Conservation (phyloP, 2,113 vertebrate species). For the Paramisgurnus dabryanus region DNA sequence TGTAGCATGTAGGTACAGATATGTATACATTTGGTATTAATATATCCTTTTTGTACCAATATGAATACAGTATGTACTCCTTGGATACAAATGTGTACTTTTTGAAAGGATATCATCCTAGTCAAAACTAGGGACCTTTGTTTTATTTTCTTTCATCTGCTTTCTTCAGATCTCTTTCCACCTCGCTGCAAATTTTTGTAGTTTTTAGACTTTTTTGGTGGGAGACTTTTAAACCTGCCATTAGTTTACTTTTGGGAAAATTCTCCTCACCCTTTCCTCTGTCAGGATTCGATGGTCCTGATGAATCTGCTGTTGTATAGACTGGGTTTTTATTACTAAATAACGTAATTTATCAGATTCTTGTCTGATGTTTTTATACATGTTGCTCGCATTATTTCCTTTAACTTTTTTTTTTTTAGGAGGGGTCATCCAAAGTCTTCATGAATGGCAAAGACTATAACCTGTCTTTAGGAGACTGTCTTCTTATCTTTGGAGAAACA, state of each 20-base stretch:
- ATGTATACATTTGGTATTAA: too few relatives aligned
- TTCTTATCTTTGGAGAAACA: conserved; percentile 79
- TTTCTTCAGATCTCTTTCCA: background rate
- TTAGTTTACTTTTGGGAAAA: background rate
- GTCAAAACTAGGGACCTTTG: too few relatives aligned
- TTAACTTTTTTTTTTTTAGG: conserved; percentile 69
- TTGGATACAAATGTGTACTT: too few relatives aligned
- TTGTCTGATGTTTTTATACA: background rate
- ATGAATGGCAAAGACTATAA: conserved; percentile 66
- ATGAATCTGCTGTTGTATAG: too few relatives aligned
- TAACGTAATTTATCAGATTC: too few relatives aligned
- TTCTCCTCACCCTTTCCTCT: background rate
- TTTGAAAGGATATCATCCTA: too few relatives aligned
- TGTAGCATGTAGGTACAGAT: too few relatives aligned
- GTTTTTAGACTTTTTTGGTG: background rate
- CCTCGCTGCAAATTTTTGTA: background rate
- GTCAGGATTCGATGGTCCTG: too few relatives aligned
- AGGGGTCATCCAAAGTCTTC: conserved; percentile 79
- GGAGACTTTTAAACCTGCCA: background rate
- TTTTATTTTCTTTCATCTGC: too few relatives aligned
- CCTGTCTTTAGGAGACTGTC: conserved; percentile 80
- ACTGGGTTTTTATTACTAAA: background rate
- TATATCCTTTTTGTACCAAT: too few relatives aligned
- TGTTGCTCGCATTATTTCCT: background rate
- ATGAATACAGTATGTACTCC: too few relatives aligned